Conservation (phyloP, 2,113 vertebrate species). For the Aplodontia rufa region DNA sequence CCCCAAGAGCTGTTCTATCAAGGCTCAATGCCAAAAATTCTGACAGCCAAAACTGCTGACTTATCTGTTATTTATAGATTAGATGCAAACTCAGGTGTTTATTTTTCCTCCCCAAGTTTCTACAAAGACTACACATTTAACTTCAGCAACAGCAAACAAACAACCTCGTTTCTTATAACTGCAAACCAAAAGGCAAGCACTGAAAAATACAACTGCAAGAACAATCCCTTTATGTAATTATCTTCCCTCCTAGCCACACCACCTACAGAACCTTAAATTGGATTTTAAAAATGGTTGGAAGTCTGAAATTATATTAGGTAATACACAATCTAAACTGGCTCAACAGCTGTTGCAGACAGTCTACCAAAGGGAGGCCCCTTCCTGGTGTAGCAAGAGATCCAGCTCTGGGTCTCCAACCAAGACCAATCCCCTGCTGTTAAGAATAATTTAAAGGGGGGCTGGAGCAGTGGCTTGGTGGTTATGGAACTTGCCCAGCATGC, state of each 20-base stretch:
- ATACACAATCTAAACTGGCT: not conserved
- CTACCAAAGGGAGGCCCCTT: not conserved
- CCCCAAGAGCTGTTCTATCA: not conserved
- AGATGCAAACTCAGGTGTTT: not conserved
- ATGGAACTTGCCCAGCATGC: too few species aligned
- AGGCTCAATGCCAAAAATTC: not conserved
- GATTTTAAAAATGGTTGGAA: not conserved
- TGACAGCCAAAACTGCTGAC: not conserved
- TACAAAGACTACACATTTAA: not conserved
- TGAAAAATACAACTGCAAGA: not conserved
- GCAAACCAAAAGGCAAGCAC: not conserved
- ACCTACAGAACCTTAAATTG: not conserved
- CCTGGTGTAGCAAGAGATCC: rapidly evolving
- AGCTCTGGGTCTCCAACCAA: not conserved
- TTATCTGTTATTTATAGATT: not conserved
- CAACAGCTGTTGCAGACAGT: not conserved
- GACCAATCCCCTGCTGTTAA: too few species aligned
- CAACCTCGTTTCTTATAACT: rapidly evolving
- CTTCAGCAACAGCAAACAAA: not conserved
- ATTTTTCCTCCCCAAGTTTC: not conserved
- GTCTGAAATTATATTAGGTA: not conserved
- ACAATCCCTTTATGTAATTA: rapidly evolving
- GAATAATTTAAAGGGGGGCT: too few species aligned
- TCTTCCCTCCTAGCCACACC: not conserved
- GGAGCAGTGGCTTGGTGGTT: too few species aligned